Base-by-base conservation (phyloP, 2,113 vertebrate species). In the Lanius collurio region DNA sequence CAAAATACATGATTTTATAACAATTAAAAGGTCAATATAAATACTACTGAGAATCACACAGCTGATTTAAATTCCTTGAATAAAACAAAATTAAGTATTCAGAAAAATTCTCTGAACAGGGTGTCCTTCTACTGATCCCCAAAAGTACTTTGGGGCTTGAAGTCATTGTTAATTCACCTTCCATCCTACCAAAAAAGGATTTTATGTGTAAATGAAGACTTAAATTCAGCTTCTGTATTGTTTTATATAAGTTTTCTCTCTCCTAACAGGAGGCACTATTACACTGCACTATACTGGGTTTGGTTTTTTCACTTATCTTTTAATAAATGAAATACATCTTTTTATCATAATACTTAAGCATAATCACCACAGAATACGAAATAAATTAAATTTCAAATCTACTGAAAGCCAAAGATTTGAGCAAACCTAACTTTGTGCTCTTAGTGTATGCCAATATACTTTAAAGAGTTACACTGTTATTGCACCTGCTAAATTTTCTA, bases 1-100 rank as follows among this genome's bases (percentile, higher is more conserved):
- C 84, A 97, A 98, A 98, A 97, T 82, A 86, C 67, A 95, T 95
- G 93, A 96, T 97, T 98, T 97, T 95, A 81, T 87, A 97, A 97
- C 91, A 97, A 97, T 97, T 97, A 97, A 97, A 95, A 94, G 91
- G 95, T 85, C 91, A 91, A 81, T 92, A 97, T 96, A 97, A 97
- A 97, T 92, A 96, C 87, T 68, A 64, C 78, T 80, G 93, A 96
- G 71, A 93, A 89, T 94, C 89, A 93, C 67, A 95, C 57, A 91
- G 70, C 79, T 97, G 90, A 87, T 89, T 71, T 89, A 73, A 76
- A 87, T 89, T 70, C 28, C 44, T 74, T 62, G 37, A 85, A 96
- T 88, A 84, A 87, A 95, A 91, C 41, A 80, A 60, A 83, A 46
- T 19, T 83, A 81, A 95, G 78, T 62, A 76, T 67, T 76, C 28